These are phyloP conservation scores for Incurvaria masculella DNA, from an alignment of 2,888 invertebrate genomes.

Conservation along the genomic window DNA sequence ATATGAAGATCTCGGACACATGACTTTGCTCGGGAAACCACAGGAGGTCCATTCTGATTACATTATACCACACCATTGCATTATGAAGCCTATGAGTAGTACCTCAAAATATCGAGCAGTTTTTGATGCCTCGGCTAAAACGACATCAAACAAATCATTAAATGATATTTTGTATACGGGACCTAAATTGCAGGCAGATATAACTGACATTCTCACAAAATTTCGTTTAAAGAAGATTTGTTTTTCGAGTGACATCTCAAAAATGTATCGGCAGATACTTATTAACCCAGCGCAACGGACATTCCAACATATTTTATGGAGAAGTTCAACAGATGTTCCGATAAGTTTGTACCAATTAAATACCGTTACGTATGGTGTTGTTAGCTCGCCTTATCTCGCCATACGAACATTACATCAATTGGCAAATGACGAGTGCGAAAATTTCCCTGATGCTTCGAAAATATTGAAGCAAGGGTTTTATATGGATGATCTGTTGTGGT, in stretches of 20 bases:
- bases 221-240: neutral
- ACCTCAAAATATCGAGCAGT: neutral
- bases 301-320: conserved; percentile 5
- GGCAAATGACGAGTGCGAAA: conserved; percentile 1
- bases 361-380: conserved; percentile 7
- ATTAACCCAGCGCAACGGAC: conserved; percentile 1
- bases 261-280: conserved; percentile 6
- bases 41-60: neutral
- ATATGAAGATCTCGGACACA: conserved; percentile 14
- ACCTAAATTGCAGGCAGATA: conserved; percentile 6
- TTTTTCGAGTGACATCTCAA: conserved; percentile 4
- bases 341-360: conserved; percentile 3
- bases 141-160: neutral
- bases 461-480: neutral
- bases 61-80: neutral
- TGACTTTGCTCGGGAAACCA: neutral
- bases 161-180: conserved; percentile 8
- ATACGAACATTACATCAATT: conserved; percentile 6
- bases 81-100: neutral
- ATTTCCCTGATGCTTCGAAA: neutral
- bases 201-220: neutral
- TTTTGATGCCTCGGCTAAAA: conserved; percentile 3
- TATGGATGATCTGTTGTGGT: conserved; percentile 4
- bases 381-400: conserved; percentile 3
- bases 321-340: conserved; percentile 1